Conservation (phyloP, 1,140 invertebrate genomes). For the Potamilus streckersoni region DNA sequence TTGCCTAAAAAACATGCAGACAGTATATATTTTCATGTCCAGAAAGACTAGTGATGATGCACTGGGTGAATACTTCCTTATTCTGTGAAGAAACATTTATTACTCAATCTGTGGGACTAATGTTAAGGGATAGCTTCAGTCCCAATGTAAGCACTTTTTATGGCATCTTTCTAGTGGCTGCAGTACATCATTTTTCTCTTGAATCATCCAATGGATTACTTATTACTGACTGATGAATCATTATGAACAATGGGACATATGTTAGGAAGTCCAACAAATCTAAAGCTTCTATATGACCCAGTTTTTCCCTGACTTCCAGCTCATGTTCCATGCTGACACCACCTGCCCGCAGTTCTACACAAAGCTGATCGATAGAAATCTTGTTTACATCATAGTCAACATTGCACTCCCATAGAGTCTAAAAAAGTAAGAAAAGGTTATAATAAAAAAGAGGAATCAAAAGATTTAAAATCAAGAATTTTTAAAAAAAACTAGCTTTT, state of each 20-base stretch:
- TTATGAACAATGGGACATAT: conserved; percentile 64
- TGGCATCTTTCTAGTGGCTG: no score
- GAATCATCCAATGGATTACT: conserved; percentile 57
- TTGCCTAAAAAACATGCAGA: no score
- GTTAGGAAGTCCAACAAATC: conserved; percentile 65
- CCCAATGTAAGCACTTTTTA: no score
- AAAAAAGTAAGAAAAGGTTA: conserved; percentile 24
- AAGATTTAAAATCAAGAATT: conserved; percentile 2
- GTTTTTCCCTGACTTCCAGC: conserved; percentile 49
- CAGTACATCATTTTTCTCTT: conserved; percentile 26
- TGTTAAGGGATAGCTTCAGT: no score
- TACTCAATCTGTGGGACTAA: no score
- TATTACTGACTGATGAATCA: conserved; percentile 62
- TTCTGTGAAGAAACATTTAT: no score
- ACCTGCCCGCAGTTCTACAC: conserved; percentile 62
- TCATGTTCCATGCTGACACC: conserved; percentile 60
- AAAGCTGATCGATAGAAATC: conserved; percentile 59
- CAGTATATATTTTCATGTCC: no score
- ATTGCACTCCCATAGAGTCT: conserved; percentile 66
- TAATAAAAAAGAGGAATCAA: neutral
- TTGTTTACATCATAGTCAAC: conserved; percentile 57
- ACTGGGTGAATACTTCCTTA: no score
- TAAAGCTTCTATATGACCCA: conserved; percentile 50
- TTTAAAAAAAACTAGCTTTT: neutral
- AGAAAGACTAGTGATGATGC: no score